A percentile compares a stretch with the other conserved stretches of the same genome.
Conservation (phyloP, 2,113 vertebrate genomes). For the Mirounga angustirostris region DNA sequence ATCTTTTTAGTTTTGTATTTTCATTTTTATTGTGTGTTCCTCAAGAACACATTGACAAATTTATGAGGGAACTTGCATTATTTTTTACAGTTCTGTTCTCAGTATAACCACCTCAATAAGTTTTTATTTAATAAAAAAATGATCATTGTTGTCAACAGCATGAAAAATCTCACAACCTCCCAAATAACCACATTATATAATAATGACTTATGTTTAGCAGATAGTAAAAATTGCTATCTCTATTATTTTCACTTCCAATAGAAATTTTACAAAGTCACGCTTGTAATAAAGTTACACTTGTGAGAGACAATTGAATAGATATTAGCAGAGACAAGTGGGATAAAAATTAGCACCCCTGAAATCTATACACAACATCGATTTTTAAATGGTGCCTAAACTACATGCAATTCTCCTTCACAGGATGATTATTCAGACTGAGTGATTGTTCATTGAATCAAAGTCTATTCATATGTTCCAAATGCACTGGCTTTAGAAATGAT, state of each 20-base stretch:
- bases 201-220: not conserved
- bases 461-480: slow-evolving; percentile 61
- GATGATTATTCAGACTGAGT: slow-evolving; percentile 58
- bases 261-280: not conserved
- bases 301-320: not conserved
- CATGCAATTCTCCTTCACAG: slow-evolving; percentile 51
- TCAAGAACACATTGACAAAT: not conserved
- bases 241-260: not conserved
- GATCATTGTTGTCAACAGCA: not conserved
- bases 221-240: not conserved
- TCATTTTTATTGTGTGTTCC: not conserved
- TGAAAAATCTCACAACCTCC: not conserved
- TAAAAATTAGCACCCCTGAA: slow-evolving; percentile 8
- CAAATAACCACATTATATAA: not conserved
- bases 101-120: not conserved
- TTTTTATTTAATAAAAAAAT: not conserved
- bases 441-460: slow-evolving; percentile 62
- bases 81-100: not conserved
- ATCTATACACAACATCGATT: slow-evolving; percentile 65
- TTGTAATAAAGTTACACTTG: not conserved
- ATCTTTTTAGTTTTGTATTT: not conserved
- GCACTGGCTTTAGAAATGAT: slow-evolving; percentile 58
- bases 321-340: slow-evolving; percentile 16
- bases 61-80: not conserved
- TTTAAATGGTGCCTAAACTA: slow-evolving; percentile 61